Evolutionary conservation across 2,888 invertebrate species (phyloP).

Genomic region (Thecocarcelia acutangulata): DNA sequence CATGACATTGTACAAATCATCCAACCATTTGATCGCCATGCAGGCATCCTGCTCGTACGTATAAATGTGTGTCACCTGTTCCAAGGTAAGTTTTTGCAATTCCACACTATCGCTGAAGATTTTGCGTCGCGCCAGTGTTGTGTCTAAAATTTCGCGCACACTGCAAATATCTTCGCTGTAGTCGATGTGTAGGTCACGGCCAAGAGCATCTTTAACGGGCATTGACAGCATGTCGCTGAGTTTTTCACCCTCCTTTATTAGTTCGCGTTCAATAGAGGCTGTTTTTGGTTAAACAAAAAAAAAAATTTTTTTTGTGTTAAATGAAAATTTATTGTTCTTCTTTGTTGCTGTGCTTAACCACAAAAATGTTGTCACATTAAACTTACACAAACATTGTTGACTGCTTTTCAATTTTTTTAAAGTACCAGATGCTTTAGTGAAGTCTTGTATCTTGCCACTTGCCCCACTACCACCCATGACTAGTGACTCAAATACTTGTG

Average conservation of each 20-base stretch:
- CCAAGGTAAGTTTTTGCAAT: constrained; percentile 88
- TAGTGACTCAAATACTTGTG: constrained; percentile 86
- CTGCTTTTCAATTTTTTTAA: constrained; percentile 84
- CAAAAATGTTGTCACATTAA: constrained; percentile 15
- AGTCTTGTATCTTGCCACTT: constrained; percentile 81
- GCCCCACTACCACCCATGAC: constrained; percentile 83
- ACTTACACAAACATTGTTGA: constrained; percentile 84
- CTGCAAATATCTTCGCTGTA: constrained; percentile 88
- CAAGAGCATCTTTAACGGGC: constrained; percentile 89
- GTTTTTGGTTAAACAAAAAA: constrained; percentile 39
- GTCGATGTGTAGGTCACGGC: constrained; percentile 86
- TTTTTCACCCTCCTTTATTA: constrained; percentile 88
- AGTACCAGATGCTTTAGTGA: constrained; percentile 83
- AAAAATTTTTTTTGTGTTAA: neutral
- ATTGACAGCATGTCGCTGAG: constrained; percentile 89
- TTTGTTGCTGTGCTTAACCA: constrained; percentile 4
- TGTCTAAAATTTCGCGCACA: constrained; percentile 87
- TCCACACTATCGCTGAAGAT: constrained; percentile 89
- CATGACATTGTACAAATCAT: constrained; percentile 88
- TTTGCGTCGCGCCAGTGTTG: constrained; percentile 86
- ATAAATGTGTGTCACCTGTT: constrained; percentile 89
- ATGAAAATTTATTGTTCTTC: constrained; percentile 9
- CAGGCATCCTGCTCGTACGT: constrained; percentile 89
- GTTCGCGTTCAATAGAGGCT: constrained; percentile 86
- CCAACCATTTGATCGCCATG: constrained; percentile 89